Base-by-base conservation (phyloP, 2,113 vertebrate genomes). In the Salvator merianae region DNA sequence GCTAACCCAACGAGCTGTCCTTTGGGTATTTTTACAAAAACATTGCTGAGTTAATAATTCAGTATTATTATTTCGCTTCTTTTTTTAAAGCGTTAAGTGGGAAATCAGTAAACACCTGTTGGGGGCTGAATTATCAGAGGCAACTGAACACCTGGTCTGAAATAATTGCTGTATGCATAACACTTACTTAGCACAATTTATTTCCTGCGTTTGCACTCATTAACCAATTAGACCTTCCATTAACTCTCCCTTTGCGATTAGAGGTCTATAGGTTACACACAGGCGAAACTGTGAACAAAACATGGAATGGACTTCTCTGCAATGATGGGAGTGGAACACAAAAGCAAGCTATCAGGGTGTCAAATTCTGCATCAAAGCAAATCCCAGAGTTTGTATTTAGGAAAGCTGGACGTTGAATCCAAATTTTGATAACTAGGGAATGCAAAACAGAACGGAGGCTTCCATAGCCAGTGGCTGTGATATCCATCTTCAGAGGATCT, bases 121-220 rank as follows among this genome's bases (percentile, higher is more conserved):
- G 18, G 1, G 3, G 50, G 65, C 53, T 43, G 68, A 73, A 85
- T 65, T 28, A 12, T 72, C 76, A 50, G n/a, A 63, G 83, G 83
- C 34, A 28, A 34, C 30, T 40, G 30, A 73, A 30, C 77, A 79
- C 77, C 76, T 85, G 83, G 77, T 14, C 2, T 72, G 53, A 7
- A 28, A 65, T 79, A 72, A 79, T 65, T 72, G 69, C 38, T 47
- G 13, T 32, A 13, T n/a, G 26, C 9, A 0, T 65, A 14, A 28
- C 70, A 62, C 55, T 79, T 63, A 71, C 26, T 59, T 77, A 79
- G 83, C 68, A 79, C 55, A 85, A 85, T 85, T 72, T 65, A 34
- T 70, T 85, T 85, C 76, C 53, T 36, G 55, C 63, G 9, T 74
- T 14, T 43, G 71, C 36, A 16, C 6, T 50, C 76, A 79, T 79